Conservation (phyloP, 2,888 invertebrate species). For the Amorpha juglandis region DNA sequence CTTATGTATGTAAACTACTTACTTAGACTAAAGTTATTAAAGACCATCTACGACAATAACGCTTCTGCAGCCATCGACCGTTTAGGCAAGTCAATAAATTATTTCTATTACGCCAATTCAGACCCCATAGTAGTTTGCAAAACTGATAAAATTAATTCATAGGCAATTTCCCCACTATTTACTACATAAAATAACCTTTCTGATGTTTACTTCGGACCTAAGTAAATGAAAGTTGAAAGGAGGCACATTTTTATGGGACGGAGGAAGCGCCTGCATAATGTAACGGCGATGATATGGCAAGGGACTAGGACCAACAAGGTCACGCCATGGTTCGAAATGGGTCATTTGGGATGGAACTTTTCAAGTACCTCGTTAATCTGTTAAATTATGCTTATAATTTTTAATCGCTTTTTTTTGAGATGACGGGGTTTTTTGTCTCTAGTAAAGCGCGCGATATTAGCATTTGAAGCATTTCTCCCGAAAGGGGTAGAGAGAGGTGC, state of each 20-base stretch:
- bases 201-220: slow-evolving; percentile 58
- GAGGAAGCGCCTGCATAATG: not conserved
- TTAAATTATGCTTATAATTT: not conserved
- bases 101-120: not conserved
- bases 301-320: slow-evolving; percentile 23
- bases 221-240: slow-evolving; percentile 60
- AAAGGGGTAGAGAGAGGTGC: too few relatives aligned
- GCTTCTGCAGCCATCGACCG: not conserved
- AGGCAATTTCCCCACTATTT: slow-evolving; percentile 62
- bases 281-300: too few relatives aligned
- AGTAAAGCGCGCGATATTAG: too few relatives aligned
- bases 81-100: not conserved
- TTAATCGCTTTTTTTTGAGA: not conserved
- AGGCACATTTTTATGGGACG: slow-evolving; percentile 39
- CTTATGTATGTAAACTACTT: too few relatives aligned
- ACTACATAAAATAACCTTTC: slow-evolving; percentile 53
- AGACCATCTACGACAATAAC: not conserved
- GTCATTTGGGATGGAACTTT: not conserved
- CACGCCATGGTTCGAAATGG: slow-evolving; percentile 9
- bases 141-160: slow-evolving; percentile 16
- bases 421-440: not conserved
- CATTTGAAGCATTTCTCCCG: too few relatives aligned
- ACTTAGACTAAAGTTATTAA: not conserved
- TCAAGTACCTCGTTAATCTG: slow-evolving; percentile 1
- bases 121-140: not conserved